Evolutionary conservation across 2,113 vertebrate species (phyloP).

Genomic region (Lampris incognitus): DNA sequence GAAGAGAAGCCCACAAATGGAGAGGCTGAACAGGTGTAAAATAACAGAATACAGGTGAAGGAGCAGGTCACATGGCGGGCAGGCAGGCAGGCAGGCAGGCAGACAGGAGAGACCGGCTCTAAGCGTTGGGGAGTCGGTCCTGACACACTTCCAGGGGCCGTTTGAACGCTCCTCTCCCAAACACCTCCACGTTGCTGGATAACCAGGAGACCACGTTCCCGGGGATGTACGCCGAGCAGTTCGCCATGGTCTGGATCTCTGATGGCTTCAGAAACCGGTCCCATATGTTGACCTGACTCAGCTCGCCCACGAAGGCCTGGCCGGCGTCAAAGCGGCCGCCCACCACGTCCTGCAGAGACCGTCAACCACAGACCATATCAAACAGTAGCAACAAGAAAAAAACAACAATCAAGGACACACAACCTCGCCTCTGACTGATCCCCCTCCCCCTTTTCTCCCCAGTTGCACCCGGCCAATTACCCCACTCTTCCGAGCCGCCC

Average conservation of each 20-base stretch:
- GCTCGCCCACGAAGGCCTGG: constrained; percentile 96
- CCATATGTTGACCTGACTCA: constrained; percentile 98
- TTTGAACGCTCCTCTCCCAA: constrained; percentile 91
- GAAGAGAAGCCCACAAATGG: not conserved
- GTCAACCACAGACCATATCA: constrained; percentile 49
- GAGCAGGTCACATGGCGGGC: not conserved
- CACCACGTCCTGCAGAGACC: constrained; percentile 88
- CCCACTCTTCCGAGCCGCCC: too few species aligned
- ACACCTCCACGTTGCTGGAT: constrained; percentile 92
- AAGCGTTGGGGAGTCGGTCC: constrained; percentile 89
- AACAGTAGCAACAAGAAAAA: constrained; percentile 8
- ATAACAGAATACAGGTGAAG: not conserved
- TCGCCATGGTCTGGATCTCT: constrained; percentile 92
- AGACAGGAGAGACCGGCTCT: constrained; percentile 47
- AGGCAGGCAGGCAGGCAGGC: not conserved
- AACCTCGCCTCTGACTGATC: too few species aligned
- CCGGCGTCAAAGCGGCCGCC: constrained; percentile 97
- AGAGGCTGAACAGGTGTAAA: constrained; percentile 26
- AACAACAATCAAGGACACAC: constrained; percentile 5
- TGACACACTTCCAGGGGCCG: constrained; percentile 92
- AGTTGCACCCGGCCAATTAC: too few species aligned
- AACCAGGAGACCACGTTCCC: constrained; percentile 96
- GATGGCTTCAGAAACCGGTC: constrained; percentile 90
- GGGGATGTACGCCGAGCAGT: constrained; percentile 92
- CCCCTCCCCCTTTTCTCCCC: too few species aligned